Evolutionary conservation across 2,113 vertebrate species (phyloP).

Genomic region (Ia io): DNA sequence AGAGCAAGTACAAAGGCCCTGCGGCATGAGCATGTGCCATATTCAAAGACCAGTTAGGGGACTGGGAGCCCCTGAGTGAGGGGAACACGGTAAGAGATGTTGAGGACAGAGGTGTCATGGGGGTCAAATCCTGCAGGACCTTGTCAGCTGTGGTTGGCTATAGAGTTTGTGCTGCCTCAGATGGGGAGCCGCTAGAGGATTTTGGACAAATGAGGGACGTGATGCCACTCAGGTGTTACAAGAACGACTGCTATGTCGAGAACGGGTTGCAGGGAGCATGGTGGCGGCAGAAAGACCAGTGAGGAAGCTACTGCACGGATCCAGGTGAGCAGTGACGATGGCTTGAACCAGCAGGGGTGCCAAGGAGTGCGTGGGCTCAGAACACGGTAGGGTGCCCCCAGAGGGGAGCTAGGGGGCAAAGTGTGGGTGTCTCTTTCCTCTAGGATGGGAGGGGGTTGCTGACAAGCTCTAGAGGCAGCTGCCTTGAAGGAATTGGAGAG

Average conservation of each 20-base stretch:
- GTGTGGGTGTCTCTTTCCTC: background rate
- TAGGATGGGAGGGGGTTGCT: background rate
- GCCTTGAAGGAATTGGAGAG: background rate
- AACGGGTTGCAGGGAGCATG: background rate
- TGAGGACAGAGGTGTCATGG: background rate
- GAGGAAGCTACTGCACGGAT: background rate
- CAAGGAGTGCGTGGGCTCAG: background rate
- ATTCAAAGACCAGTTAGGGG: background rate
- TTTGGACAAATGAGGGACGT: background rate
- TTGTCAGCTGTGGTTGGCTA: background rate
- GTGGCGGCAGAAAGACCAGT: background rate
- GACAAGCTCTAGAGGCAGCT: background rate
- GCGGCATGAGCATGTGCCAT: background rate
- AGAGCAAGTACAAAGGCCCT: background rate
- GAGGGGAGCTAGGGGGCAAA: background rate
- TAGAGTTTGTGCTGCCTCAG: background rate
- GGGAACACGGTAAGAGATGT: background rate
- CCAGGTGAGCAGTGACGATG: background rate
- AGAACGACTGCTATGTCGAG: background rate
- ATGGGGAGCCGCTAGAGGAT: background rate
- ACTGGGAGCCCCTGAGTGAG: fast-evolving
- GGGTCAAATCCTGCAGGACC: background rate
- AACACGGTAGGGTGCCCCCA: background rate
- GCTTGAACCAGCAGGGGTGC: background rate
- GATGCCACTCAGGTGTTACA: background rate